Evolutionary conservation across 37 sponge, comb jelly and placozoan species (phyloP), one percentile per base, ranked within the genome.

Genomic region (Aplysina aerophoba): DNA sequence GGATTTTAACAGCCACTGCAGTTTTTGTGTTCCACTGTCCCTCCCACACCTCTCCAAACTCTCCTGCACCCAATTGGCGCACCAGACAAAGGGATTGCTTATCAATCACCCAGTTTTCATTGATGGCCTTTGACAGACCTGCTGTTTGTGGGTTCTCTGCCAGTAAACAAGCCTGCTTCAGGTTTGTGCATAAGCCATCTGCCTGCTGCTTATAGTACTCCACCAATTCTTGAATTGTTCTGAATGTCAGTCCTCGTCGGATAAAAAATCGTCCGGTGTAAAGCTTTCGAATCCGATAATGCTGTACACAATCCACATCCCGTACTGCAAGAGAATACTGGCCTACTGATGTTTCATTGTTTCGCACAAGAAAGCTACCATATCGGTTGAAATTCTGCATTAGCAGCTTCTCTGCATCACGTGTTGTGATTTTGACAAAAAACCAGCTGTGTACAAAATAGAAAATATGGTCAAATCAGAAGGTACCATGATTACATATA

Each of bases 1-100:
- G 91, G 21, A 97, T 97, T 85, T 99, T 99, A 19, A 99, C 95
- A 39, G 99, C 99, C 62, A 99, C 99, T 0, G 35, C 61, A 0
- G 96, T 97, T 1, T 97, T 92, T 40, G 84, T 86, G 63, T 99
- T 99, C 97, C 97, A 99, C 69, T 92, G 59, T 1, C 97, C 97
- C 73, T 95, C 92, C 92, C 92, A 97, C 38, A 97, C 97, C 83
- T 97, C 97, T 24, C 97, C 97, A 85, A 97, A 97, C 83, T 92
- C 91, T 20, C 97, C 97, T 44, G 88, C 92, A 59, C 97, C 97
- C 12, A 97, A 87, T 39, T 88, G 90, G 55, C 81, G 80, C 16
- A 88, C 38, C 61, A 93, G 55, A 40, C 83, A 50, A 31, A 97
- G 89, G 44, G 91, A 89, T 19, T 69, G 63, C 30, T 93, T 77